Evolutionary conservation across 2,888 invertebrate species (phyloP), one percentile per base, ranked within the genome.

Genomic region (Scaptomyza polygonia): DNA sequence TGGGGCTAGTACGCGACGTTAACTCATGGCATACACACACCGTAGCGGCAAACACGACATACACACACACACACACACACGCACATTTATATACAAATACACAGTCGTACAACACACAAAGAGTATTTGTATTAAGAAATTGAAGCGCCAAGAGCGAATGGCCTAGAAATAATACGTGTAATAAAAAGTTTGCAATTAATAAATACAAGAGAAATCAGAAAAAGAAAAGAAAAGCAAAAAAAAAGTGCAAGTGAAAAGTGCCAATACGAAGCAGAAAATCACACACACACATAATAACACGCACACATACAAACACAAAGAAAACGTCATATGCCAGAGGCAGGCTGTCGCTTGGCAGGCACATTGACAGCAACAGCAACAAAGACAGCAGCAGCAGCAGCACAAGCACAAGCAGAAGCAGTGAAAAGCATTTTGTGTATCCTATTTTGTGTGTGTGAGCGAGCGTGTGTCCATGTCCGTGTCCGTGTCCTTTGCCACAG

Each of bases 281-380:
- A 64, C 66, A 68, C 63, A 67, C 48, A 48, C 36, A 55, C 54
- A 59, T 44, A 63, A 39, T 49, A 21, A 44, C 47, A 58, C 29
- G 64, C 44, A 59, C 56, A 47, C 34, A 44, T 45, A 21, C 54
- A 71, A 58, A 44, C 49, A 70, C 65, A 79, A 77, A 85, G 73
- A 68, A 72, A 88, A 77, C 85, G 79, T 83, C 85, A 86, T 81
- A 84, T 88, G 82, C 82, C 87, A 87, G 82, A 85, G 87, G 85
- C 75, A 73, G 69, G 59, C 78, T 66, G 67, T 73, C 77, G 78
- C 55, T 77, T 77, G 76, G 65, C 75, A 75, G 67, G 75, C 68
- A 68, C 76, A 69, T 64, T 79, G 76, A 71, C 75, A 75, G 75
- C 61, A 67, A 62, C 58, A 64, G 53, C 77, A 77, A 73, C 77